These are phyloP conservation scores for Corythoichthys intestinalis DNA, from an alignment of 2,113 vertebrate species.

Conservation along the genomic window DNA sequence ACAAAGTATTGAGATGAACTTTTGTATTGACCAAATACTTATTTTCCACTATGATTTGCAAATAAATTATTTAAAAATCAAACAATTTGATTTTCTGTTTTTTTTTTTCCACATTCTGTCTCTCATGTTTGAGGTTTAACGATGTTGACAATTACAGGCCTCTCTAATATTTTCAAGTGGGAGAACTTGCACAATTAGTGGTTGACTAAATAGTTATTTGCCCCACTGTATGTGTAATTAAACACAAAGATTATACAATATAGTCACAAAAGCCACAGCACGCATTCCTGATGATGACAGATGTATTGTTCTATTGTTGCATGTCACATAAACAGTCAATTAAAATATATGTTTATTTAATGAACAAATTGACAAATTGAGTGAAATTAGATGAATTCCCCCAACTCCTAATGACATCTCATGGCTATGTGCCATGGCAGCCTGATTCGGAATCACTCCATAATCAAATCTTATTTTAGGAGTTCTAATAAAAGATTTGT, in stretches of 20 bases:
- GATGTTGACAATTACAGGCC: too few species aligned
- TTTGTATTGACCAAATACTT: too few species aligned
- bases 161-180: too few species aligned
- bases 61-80: too few species aligned
- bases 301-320: neutral
- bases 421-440: neutral
- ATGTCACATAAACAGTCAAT: neutral
- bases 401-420: too few species aligned
- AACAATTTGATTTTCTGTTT: too few species aligned
- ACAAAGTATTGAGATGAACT: too few species aligned
- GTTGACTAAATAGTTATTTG: too few species aligned
- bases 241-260: neutral
- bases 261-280: neutral
- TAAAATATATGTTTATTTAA: neutral
- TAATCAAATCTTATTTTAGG: neutral
- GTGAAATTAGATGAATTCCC: neutral
- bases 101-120: too few species aligned
- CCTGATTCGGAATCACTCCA: neutral
- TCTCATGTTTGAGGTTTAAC: too few species aligned
- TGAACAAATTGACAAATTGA: neutral
- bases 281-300: neutral
- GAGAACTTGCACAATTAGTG: too few species aligned
- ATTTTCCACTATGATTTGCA: too few species aligned
- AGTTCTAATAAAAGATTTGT: neutral
- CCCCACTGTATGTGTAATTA: neutral